These are phyloP conservation scores for Euzophera pinguis DNA, from an alignment of 2,888 invertebrate species.

Conservation along the genomic window DNA sequence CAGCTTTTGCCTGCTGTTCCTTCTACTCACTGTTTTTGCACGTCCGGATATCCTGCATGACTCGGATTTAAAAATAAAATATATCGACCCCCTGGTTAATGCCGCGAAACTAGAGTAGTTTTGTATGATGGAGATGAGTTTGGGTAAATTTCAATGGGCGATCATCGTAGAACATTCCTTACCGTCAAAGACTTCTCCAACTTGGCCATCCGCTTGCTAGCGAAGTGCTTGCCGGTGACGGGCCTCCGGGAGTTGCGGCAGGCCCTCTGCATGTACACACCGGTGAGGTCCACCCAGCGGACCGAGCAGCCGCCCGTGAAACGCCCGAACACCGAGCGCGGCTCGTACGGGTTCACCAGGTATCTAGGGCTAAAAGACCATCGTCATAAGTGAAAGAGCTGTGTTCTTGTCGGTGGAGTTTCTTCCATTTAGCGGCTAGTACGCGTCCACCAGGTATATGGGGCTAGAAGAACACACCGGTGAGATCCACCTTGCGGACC, in stretches of 20 bases:
- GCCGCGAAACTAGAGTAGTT: too few species aligned
- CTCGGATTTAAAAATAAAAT: too few species aligned
- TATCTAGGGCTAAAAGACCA: background rate
- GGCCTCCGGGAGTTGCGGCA: slow-evolving; percentile 46
- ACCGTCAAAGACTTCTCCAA: slow-evolving; percentile 34
- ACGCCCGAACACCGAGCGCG: slow-evolving; percentile 47
- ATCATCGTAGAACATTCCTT: background rate
- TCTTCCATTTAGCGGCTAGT: too few species aligned
- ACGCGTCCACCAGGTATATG: too few species aligned
- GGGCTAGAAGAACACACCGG: too few species aligned
- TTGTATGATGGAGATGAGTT: too few species aligned
- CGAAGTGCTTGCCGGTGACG: slow-evolving; percentile 46
- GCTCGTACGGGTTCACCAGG: slow-evolving; percentile 27
- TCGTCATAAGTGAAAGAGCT: background rate
- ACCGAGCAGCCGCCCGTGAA: slow-evolving; percentile 59
- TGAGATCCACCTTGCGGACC: background rate
- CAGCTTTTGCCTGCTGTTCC: too few species aligned
- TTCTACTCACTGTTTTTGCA: too few species aligned
- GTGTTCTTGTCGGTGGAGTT: too few species aligned
- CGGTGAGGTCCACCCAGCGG: slow-evolving; percentile 29
- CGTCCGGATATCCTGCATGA: too few species aligned
- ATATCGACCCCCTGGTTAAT: too few species aligned
- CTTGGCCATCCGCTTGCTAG: slow-evolving; percentile 57
- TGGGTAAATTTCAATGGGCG: too few species aligned
- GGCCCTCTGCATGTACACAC: slow-evolving; percentile 56